Base-by-base conservation (phyloP, 2,113 vertebrate species). In the Sula dactylatra region DNA sequence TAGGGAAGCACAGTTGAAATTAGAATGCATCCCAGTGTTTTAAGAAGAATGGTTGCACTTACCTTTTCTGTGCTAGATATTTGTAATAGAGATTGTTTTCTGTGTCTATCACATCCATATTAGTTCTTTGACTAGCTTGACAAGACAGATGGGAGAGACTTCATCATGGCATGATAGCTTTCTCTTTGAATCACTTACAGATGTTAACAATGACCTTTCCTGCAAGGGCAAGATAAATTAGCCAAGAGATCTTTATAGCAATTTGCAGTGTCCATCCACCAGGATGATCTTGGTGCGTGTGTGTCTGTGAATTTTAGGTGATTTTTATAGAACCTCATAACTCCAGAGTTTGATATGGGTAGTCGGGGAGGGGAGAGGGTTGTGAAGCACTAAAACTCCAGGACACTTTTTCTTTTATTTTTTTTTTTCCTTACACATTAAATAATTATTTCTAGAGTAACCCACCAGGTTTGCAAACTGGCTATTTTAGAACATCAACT, bases 251-350 rank as follows among this genome's bases (percentile, higher is more conserved):
- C 55, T 61, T 91, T 59, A 56, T 34, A 77, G 45, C 72, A 38
- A 34, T 69, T 82, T 49, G 66, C 82, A 61, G 80, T 40, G 55
- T 94, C 69, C 65, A 66, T 82, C 55, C 84, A 47, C 77, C 61
- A 34, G 38, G 31, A 11, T 55, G 25, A 42, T 67, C 40, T 65
- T 55, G 34, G 42, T 47, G 24, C 85, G 44, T 2, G 1, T 62
- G 80, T 95, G 65, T 74, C 62, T 94, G 40, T 85, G 88, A 90
- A 95, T 96, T 92, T 94, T 49, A 72, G 56, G 82, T 49, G 74
- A 70, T 73, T 88, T 71, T 58, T 82, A 44, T 20, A 73, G 49
- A 59, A 49, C 22, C n/a, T 78, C 7, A 0, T 90, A 91, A 87
- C 61, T 94, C 71, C 24, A 49, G 7, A 47, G 36, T 61, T 74